Base-by-base conservation (phyloP, 2,797 vertebrate species). In the Anas capensis region DNA sequence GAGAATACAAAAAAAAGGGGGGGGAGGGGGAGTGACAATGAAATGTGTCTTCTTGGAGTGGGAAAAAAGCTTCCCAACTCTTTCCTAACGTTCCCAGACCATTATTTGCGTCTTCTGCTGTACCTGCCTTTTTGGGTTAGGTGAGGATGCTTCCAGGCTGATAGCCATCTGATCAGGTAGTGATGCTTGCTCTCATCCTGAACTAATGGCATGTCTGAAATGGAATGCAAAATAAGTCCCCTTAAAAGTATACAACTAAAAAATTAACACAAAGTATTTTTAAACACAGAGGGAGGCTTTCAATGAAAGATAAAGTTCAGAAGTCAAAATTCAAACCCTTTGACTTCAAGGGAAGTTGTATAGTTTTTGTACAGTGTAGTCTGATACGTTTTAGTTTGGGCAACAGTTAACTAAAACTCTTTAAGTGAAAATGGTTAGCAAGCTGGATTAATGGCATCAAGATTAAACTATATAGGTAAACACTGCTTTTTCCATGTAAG, bases 1-100 rank as follows among this genome's bases (percentile, higher is more conserved):
- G 19, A 7, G 2, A 49, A 57, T 64, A 19, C 1, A 12, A 49
- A 69, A 44, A 40, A 54, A n/a, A 2, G 7, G 36, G 36, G 11
- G 7, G 5, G 26, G 27, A 6, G 6, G 5, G 3, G 69, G 66
- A 36, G 53, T 86, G 31, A 13, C 6, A 33, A 20, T 1, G 0
- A 73, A 79, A 89, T 54, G 8, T 31, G 21, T 85, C 10, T 2
- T 73, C 29, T 57, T 77, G 8, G 48, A 49, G 23, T 49, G 8
- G 26, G 48, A 49, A 24, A 49, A 26, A 49, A 49, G 48, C 48
- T 49, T 49, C 48, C 24, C 48, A 49, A 49, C 48, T 26, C 14
- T 49, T 14, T 14, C 48, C 64, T 58, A 10, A 21, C 46, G 68
- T 33, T 27, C 10, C 13, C 26, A 46, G 27, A 5, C 1, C 33